phyloP scores from a whole-genome alignment of 2,888 invertebrate species.

The Pteria penguin region DNA sequence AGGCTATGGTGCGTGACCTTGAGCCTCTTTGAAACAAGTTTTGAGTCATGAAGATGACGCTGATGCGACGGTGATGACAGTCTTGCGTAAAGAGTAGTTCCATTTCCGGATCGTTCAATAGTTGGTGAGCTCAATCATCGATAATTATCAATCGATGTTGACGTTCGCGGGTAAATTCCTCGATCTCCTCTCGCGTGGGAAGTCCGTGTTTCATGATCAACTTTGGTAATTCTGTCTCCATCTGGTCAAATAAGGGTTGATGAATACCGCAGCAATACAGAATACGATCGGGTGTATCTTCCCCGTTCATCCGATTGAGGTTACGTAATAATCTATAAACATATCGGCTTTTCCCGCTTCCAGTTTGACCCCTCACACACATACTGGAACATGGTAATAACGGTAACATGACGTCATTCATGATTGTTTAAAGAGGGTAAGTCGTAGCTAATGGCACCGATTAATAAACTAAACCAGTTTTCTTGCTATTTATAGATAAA shows the following conservation, averaged over 20 bases:
- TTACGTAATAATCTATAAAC: conserved; percentile 33
- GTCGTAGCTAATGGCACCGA: conserved; percentile 35
- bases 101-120: conserved; percentile 27
- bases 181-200: conserved; percentile 34
- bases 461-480: conserved; percentile 20
- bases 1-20: conserved; percentile 45
- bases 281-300: conserved; percentile 36
- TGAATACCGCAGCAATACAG: conserved; percentile 49
- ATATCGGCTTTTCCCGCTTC: conserved; percentile 47
- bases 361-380: conserved; percentile 38
- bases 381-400: conserved; percentile 48
- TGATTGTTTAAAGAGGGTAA: conserved; percentile 12
- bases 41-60: conserved; percentile 45
- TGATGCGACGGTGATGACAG: conserved; percentile 42
- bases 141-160: conserved; percentile 39
- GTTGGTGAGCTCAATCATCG: conserved; percentile 43
- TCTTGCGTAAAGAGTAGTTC: conserved; percentile 46
- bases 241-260: conserved; percentile 48
- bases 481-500: conserved; percentile 33
- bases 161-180: conserved; percentile 39
- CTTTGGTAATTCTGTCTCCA: conserved; percentile 40
- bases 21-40: conserved; percentile 35
- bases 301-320: conserved; percentile 33
- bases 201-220: conserved; percentile 42
- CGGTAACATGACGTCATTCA: conserved; percentile 9